A percentile compares a stretch with the other conserved stretches of the same genome.
phyloP scores from a whole-genome alignment of 2,888 invertebrate species.

The Zaprionus bogoriensis region DNA sequence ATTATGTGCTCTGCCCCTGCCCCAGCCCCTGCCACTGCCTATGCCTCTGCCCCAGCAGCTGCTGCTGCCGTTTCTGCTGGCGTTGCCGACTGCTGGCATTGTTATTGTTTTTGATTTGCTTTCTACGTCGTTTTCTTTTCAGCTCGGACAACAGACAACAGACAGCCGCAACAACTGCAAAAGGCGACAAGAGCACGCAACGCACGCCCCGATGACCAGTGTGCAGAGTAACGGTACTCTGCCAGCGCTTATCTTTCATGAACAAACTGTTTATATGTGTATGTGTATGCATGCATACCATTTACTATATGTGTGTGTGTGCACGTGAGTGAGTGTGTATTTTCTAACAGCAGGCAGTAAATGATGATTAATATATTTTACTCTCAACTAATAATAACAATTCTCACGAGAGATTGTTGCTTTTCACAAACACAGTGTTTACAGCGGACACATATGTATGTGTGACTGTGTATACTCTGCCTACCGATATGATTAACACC shows the following conservation, averaged over 20 bases:
- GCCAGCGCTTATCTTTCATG: conserved; percentile 23
- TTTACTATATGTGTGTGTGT: no score
- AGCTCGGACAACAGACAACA: conserved; percentile 27
- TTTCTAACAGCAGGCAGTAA: no score
- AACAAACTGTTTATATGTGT: conserved; percentile 1
- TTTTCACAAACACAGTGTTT: not conserved
- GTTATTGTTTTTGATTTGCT: conserved; percentile 32
- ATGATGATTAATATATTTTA: conserved; percentile 4
- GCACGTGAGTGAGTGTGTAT: not conserved
- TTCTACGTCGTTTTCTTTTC: conserved; percentile 54
- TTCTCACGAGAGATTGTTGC: not conserved
- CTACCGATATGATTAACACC: not conserved
- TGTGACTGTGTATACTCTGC: not conserved
- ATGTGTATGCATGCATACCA: not conserved
- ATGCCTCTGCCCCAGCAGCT: no score
- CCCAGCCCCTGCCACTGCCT: no score
- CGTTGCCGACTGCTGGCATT: conserved; percentile 25
- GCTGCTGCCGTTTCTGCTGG: not conserved
- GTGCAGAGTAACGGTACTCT: conserved; percentile 32
- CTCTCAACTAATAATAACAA: conserved; percentile 23
- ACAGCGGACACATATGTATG: not conserved
- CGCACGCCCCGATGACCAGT: conserved; percentile 40
- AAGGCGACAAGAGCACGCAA: conserved; percentile 41
- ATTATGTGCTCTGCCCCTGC: conserved; percentile 61
- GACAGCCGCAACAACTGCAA: conserved; percentile 20